Base-by-base conservation (phyloP, 2,797 vertebrate genomes). In the Carapus acus region DNA sequence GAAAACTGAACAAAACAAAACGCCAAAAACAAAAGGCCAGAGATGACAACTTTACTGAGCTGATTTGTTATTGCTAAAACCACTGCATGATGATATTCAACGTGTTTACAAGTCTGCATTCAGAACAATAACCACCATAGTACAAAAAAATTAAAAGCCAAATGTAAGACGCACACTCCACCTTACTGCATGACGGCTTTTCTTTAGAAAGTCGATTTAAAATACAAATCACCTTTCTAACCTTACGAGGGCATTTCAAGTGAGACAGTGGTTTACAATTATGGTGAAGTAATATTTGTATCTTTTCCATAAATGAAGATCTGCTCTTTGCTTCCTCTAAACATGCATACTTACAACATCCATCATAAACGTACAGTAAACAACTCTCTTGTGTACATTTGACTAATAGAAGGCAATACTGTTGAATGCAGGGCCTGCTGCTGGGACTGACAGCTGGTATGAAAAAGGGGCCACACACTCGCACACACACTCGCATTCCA, bases 321-420 rank as follows among this genome's bases (percentile, higher is more conserved):
- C 18, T 23, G 13, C 20, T 12, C 7, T 69, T 54, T 48, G 69
- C 59, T 65, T 65, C 62, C 69, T 72, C 67, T 62, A 55, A 51
- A 71, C 75, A 76, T 74, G 73, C 73, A 75, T 59, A 74, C 69
- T 37, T 47, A 79, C 54, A 16, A 65, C 58, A 49, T 59, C 71
- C 65, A 71, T 16, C 31, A 48, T 20, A 48, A 50, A 42, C 18
- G 4, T 27, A 31, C 38, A 43, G 24, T 60, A 64, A 49, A 40
- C 18, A 14, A 37, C 48, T 21, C 31, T 52, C 15, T 58, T 13
- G 9, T 51, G 51, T 65, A 56, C 17, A 2, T 50, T 41, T 29
- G 21, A 57, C 54, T 75, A 17, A 53, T 27, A 53, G 74, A 86
- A 85, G 80, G 83, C 82, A 82, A 83, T 67, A 61, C 54, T 72